Evolutionary conservation across 1,140 invertebrate genomes (phyloP).

Genomic region (Brachystomella parvula): DNA sequence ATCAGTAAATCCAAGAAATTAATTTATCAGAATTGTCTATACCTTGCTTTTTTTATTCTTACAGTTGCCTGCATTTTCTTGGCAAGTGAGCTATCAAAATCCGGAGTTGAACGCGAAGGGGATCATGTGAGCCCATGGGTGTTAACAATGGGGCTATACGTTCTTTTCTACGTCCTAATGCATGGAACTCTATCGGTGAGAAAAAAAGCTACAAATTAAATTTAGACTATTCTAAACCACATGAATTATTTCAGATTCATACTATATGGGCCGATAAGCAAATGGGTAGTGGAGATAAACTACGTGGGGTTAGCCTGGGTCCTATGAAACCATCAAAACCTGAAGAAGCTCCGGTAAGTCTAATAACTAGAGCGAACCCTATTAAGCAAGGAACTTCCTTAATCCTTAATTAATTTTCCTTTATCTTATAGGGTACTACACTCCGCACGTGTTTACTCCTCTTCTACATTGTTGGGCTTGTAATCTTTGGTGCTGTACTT

Average conservation of each 20-base stretch:
- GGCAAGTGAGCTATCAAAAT: slow-evolving; percentile 71
- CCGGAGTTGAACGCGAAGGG: slow-evolving; percentile 68
- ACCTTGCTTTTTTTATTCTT: slow-evolving; percentile 33
- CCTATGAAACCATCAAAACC: slow-evolving; percentile 32
- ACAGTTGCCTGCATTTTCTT: slow-evolving; percentile 89
- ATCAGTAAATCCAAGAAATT: not conserved
- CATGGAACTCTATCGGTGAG: slow-evolving; percentile 84
- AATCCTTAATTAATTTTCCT: not conserved
- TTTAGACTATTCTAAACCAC: slow-evolving; percentile 27
- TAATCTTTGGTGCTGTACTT: not conserved
- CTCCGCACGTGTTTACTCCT: not conserved
- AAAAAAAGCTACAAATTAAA: slow-evolving; percentile 40
- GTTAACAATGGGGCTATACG: slow-evolving; percentile 67
- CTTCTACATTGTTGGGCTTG: not conserved
- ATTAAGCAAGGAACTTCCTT: not conserved
- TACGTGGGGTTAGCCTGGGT: slow-evolving; percentile 27
- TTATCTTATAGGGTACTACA: not conserved
- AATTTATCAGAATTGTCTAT: slow-evolving; percentile 14
- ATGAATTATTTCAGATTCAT: slow-evolving; percentile 32
- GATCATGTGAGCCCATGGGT: not conserved
- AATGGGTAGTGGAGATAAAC: slow-evolving; percentile 26
- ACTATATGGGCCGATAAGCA: slow-evolving; percentile 33
- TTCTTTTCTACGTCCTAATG: slow-evolving; percentile 77
- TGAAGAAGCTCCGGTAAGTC: slow-evolving; percentile 35
- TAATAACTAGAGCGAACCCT: too few relatives aligned